phyloP scores from a whole-genome alignment of 2,797 vertebrate genomes.

The Typhlichthys subterraneus region DNA sequence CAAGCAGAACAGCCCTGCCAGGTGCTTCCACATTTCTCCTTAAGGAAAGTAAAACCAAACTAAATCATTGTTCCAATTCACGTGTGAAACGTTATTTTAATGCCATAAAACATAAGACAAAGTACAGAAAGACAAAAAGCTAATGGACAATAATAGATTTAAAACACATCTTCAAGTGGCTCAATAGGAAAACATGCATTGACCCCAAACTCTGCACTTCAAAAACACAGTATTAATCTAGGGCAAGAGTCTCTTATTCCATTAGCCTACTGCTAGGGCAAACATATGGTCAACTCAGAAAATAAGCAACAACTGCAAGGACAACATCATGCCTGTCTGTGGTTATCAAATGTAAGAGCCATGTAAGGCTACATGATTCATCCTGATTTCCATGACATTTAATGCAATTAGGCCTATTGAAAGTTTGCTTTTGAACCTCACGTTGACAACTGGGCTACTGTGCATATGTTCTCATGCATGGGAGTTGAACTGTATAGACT shows the following conservation, averaged over 20 bases:
- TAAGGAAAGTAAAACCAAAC: no score
- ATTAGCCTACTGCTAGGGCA: not conserved
- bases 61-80: no score
- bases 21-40: no score
- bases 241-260: slow-evolving; percentile 24
- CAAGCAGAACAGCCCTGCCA: no score
- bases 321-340: not conserved
- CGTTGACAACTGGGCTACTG: no score
- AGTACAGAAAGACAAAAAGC: not conserved
- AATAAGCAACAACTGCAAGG: slow-evolving; percentile 1
- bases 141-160: slow-evolving; percentile 32
- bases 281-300: slow-evolving; percentile 27
- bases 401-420: no score
- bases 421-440: no score
- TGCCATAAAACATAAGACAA: not conserved
- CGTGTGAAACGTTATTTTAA: no score
- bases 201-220: slow-evolving; percentile 1
- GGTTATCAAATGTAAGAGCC: not conserved
- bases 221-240: slow-evolving; percentile 21
- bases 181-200: slow-evolving; percentile 22
- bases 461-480: no score
- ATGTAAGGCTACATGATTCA: not conserved
- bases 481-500: no score
- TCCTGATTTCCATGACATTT: no score
- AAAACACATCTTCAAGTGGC: slow-evolving; percentile 24